Evolutionary conservation across 35 echinoderm and acorn worm species (phyloP).

Genomic region (Nesometra sesokonis): DNA sequence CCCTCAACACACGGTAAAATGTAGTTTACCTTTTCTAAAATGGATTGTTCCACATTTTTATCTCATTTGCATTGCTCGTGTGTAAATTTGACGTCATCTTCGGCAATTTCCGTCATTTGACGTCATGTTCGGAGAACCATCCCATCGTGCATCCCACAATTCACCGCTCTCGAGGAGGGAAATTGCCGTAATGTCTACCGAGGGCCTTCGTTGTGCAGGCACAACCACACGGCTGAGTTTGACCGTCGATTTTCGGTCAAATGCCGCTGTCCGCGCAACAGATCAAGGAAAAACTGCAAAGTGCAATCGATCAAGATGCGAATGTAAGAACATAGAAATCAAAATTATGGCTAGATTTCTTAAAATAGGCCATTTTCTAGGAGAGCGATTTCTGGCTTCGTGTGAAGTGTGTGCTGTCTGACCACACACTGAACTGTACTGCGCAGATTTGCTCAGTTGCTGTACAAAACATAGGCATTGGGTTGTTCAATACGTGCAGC

Average conservation of each 20-base stretch:
- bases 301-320: not conserved
- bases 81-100: not conserved
- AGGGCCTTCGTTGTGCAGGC: not conserved
- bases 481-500: not conserved
- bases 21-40: not conserved
- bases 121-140: not conserved
- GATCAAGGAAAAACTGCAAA: not conserved
- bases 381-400: not conserved
- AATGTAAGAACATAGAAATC: not conserved
- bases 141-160: not conserved
- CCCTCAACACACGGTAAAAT: not conserved
- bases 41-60: not conserved
- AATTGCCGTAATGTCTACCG: not conserved
- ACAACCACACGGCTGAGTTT: not conserved
- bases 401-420: not conserved
- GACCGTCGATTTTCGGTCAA: not conserved
- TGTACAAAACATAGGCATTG: not conserved
- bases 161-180: not conserved
- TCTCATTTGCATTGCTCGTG: not conserved
- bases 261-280: not conserved
- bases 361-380: not conserved
- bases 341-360: not conserved
- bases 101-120: not conserved
- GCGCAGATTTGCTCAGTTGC: not conserved
- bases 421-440: not conserved